Percentiles rank a stretch among this genome's conserved stretches.
Conservation (phyloP, 2,888 invertebrate species). For the Escarpia spicata region DNA sequence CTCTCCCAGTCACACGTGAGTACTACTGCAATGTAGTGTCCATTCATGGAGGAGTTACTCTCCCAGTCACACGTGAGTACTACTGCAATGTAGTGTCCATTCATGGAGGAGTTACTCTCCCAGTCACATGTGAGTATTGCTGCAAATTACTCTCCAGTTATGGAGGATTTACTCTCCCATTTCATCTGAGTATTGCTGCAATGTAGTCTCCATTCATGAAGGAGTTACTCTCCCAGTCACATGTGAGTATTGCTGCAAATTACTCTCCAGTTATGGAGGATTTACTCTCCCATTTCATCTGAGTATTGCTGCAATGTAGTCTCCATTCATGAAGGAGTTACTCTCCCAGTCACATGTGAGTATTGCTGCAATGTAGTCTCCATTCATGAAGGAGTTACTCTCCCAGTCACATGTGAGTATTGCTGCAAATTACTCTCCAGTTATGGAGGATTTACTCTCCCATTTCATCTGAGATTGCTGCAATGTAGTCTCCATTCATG, state of each 20-base stretch:
- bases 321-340: constrained; percentile 99
- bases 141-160: no score
- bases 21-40: background rate
- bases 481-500: constrained; percentile 92
- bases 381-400: constrained; percentile 99
- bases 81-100: no score
- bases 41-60: no score
- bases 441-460: background rate
- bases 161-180: no score
- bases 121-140: constrained; percentile 84
- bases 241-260: constrained; percentile 74
- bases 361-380: constrained; percentile 74
- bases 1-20: background rate
- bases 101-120: constrained; percentile 99
- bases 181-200: background rate
- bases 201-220: constrained; percentile 97
- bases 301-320: constrained; percentile 68
- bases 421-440: background rate
- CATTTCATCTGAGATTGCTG: background rate
- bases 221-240: constrained; percentile 97
- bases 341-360: constrained; percentile 66
- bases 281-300: background rate
- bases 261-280: background rate
- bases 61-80: constrained; percentile 85
- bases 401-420: constrained; percentile 92